Percentiles rank a stretch among this genome's conserved stretches.
phyloP scores from a whole-genome alignment of 2,888 invertebrate species.

The Chrysodeixis includens region DNA sequence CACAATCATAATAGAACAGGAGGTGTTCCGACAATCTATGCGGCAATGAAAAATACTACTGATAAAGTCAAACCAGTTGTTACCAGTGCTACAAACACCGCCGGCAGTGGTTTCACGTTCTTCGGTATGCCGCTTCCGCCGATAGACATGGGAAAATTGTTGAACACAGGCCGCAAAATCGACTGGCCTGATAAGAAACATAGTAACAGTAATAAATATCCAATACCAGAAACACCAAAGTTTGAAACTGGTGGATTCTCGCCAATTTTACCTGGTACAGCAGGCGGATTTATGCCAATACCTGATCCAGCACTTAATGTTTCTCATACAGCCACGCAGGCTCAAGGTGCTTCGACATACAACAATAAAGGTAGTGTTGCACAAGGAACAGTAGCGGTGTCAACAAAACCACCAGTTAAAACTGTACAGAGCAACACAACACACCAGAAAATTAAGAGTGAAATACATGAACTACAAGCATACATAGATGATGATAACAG shows the following conservation, averaged over 20 bases:
- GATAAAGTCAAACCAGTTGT: constrained; percentile 73
- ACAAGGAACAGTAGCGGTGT: constrained; percentile 63
- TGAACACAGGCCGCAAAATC: constrained; percentile 85
- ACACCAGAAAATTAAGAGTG: constrained; percentile 82
- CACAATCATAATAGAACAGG: constrained; percentile 82
- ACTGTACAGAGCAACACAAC: constrained; percentile 73
- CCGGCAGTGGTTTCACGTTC: constrained; percentile 92
- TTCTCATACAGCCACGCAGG: constrained; percentile 64
- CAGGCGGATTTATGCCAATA: constrained; percentile 93
- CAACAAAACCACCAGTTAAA: constrained; percentile 69
- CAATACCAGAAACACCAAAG: constrained; percentile 87
- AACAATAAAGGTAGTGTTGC: constrained; percentile 66
- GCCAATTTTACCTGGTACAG: constrained; percentile 92
- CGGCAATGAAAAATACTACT: constrained; percentile 74
- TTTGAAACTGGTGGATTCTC: constrained; percentile 94
- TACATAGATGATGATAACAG: constrained; percentile 80
- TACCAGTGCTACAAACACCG: constrained; percentile 83
- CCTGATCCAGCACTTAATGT: constrained; percentile 77
- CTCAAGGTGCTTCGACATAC: constrained; percentile 52
- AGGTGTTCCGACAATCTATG: constrained; percentile 88
- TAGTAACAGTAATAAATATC: constrained; percentile 78
- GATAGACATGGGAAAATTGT: constrained; percentile 91
- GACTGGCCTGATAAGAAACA: constrained; percentile 82
- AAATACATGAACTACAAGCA: constrained; percentile 83
- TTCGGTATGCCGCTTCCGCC: constrained; percentile 95